Percentiles rank a stretch among this genome's conserved stretches.
phyloP scores from a whole-genome alignment of 2,888 invertebrate species.

The Cephus sareptanus region DNA sequence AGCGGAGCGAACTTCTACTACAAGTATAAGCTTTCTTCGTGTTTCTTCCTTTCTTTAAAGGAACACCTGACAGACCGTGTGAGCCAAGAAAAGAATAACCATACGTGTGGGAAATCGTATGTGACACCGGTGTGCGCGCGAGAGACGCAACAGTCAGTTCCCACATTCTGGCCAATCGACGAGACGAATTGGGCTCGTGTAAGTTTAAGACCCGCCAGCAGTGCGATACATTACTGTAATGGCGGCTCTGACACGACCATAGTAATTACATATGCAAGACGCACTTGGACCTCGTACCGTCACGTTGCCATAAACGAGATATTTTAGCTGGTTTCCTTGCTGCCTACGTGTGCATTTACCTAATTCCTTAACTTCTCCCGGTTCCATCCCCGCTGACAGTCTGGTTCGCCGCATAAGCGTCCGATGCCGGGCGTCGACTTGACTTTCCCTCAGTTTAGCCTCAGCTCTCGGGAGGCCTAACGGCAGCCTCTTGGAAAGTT shows the following conservation, averaged over 20 bases:
- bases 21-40: neutral
- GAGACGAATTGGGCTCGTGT: neutral
- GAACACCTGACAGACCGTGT: neutral
- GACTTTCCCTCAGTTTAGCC: neutral
- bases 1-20: neutral
- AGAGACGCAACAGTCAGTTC: neutral
- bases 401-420: neutral
- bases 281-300: constrained; percentile 54
- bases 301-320: constrained; percentile 62
- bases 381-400: neutral
- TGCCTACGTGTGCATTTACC: neutral
- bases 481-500: neutral
- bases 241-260: constrained; percentile 45
- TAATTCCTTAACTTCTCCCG: neutral
- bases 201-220: neutral
- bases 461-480: neutral
- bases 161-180: neutral
- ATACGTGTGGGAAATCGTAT: neutral
- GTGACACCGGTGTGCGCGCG: neutral
- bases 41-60: neutral
- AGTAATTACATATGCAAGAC: constrained; percentile 62
- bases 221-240: constrained; percentile 56
- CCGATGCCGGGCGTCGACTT: neutral
- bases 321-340: constrained; percentile 40
- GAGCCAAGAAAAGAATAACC: neutral